Base-by-base conservation (phyloP, 1,140 invertebrate species). In the Macrosteles quadrilineatus region DNA sequence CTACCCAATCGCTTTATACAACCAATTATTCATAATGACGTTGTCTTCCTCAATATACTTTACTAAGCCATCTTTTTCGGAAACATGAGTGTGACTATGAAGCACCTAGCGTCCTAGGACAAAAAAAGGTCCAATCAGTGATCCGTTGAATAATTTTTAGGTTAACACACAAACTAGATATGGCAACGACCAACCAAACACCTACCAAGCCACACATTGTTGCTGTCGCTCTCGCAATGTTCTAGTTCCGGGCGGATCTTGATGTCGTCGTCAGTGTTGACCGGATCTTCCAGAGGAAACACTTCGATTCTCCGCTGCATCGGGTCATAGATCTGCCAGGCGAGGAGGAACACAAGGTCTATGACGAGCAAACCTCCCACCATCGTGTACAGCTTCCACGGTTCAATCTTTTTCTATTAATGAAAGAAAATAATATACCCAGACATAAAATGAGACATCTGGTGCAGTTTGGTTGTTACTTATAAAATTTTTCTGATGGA, bases 311-410 rank as follows among this genome's bases (percentile, higher is more conserved):
- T 86, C 69, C 95, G 81, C 79, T 91, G 88, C 68, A 99, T 84
- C 17, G 98, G 98, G 83, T 99, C 97, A 29, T 95, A 83, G 0
- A 94, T 82, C 78, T 97, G 94, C 98, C 98, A 99, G 32, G 90
- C 86, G 4, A 92, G 83, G 71, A 98, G 84, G 67, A 98, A 87
- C 2, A 94, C 85, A 21, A 97, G 83, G 81, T 99, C 98, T 66
- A 98, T 85, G 14, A 88, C 85, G 55, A 98, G 83, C 29, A 99
- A 84, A 17, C 91, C 91, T 1, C 89, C 91, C 14, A 99, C 91
- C 87, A 98, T 96, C 53, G 93, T 89, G 80, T 98, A 98, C 73
- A 98, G 84, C 81, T 98, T 98, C 92, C 93, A 96, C 17, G 94
- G 93, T 79, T 97, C 91, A 71, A 97, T 89, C 77, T 94, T 94